phyloP scores from a whole-genome alignment of 2,888 invertebrate genomes.

The Mimumesa dahlbomi region DNA sequence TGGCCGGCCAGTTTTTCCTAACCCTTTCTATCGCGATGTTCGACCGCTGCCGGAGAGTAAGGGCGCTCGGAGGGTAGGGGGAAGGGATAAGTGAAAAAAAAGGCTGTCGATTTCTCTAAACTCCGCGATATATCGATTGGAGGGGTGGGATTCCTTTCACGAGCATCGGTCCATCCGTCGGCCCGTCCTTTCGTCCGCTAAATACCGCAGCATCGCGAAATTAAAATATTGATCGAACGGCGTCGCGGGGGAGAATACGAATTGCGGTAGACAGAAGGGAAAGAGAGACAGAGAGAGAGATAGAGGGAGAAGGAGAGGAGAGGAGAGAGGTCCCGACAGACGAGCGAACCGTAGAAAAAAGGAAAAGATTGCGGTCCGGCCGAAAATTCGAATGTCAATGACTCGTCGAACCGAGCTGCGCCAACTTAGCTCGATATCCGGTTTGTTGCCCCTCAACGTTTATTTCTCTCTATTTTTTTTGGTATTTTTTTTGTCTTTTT shows the following conservation, averaged over 20 bases:
- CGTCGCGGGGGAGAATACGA: constrained; percentile 72
- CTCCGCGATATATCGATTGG: constrained; percentile 46
- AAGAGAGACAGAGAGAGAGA: constrained; percentile 12
- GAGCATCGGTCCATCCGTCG: constrained; percentile 60
- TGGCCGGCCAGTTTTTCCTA: too few species aligned
- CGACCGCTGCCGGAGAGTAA: too few species aligned
- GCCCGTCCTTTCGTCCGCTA: constrained; percentile 72
- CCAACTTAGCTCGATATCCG: constrained; percentile 48
- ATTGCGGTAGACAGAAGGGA: constrained; percentile 72
- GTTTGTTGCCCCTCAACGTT: constrained; percentile 4
- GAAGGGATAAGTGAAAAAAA: constrained; percentile 7
- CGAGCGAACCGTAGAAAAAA: constrained; percentile 32
- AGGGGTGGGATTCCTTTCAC: constrained; percentile 55
- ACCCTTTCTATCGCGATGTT: too few species aligned
- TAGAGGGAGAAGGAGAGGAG: background rate
- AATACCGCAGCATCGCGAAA: constrained; percentile 80
- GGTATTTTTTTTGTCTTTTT: background rate
- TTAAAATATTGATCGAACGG: constrained; percentile 80
- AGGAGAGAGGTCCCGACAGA: constrained; percentile 51
- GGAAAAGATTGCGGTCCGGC: constrained; percentile 46
- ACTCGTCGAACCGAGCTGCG: constrained; percentile 49
- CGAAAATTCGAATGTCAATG: constrained; percentile 58
- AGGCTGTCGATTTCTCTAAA: constrained; percentile 32
- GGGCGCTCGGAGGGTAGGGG: too few species aligned
- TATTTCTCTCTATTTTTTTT: background rate